phyloP scores from a whole-genome alignment of 2,797 vertebrate genomes.

The Harpagifer antarcticus region DNA sequence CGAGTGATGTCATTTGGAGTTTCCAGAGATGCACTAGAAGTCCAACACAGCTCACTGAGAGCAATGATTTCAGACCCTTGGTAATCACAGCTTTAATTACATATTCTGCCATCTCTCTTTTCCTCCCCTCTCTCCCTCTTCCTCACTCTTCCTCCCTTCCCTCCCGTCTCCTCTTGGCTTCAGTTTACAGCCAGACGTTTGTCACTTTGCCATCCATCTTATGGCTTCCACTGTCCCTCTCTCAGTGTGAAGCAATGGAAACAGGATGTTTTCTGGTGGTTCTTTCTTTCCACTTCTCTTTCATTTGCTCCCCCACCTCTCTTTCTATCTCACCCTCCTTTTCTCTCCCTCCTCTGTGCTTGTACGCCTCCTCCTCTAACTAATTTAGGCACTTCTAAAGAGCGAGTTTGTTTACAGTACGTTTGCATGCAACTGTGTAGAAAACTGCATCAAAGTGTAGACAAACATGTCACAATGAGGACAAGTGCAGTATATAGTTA shows the following conservation, averaged over 20 bases:
- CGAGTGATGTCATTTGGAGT: slow-evolving; percentile 66
- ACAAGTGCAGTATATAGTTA: slow-evolving; percentile 3
- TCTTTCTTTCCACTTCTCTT: slow-evolving; percentile 62
- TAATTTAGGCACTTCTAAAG: slow-evolving; percentile 33
- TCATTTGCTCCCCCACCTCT: slow-evolving; percentile 25
- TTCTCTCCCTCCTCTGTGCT: too few species aligned
- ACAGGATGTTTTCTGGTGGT: slow-evolving; percentile 55
- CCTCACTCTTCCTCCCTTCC: slow-evolving; percentile 37
- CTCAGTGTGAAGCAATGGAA: slow-evolving; percentile 79
- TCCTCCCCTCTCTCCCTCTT: background rate
- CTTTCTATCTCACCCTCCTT: too few species aligned
- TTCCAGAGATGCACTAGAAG: slow-evolving; percentile 54
- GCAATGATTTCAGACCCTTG: slow-evolving; percentile 72
- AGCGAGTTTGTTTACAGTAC: background rate
- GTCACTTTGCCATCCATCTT: slow-evolving; percentile 77
- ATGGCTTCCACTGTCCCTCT: slow-evolving; percentile 68
- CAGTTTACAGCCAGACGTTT: slow-evolving; percentile 75
- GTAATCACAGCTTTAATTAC: slow-evolving; percentile 78
- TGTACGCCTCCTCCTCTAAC: background rate
- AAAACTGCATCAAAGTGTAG: slow-evolving; percentile 13
- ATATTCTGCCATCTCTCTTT: slow-evolving; percentile 58
- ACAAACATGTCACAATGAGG: slow-evolving; percentile 1
- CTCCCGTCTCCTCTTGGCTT: slow-evolving; percentile 68
- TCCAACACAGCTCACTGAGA: slow-evolving; percentile 67
- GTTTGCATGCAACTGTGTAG: slow-evolving; percentile 3